These are phyloP conservation scores for Scaptomyza cyrtandrae DNA, from an alignment of 2,888 invertebrate genomes.

Conservation along the genomic window DNA sequence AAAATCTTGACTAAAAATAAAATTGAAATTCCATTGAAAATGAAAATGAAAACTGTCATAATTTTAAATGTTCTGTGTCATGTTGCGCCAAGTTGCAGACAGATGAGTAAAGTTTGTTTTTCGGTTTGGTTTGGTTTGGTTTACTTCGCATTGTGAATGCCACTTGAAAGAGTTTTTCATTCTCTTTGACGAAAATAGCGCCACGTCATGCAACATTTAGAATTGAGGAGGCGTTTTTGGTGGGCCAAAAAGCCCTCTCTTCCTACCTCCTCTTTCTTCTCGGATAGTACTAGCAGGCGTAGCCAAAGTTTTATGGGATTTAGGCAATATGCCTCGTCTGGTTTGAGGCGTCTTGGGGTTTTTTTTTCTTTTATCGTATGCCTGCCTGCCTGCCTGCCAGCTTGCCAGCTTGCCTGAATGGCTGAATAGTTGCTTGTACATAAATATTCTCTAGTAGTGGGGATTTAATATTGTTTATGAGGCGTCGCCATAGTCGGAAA, in stretches of 20 bases:
- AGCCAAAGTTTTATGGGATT: conserved; percentile 65
- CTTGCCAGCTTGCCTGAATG: conserved; percentile 17
- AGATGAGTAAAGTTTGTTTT: conserved; percentile 38
- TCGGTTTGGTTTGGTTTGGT: conserved; percentile 17
- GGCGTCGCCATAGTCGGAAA: conserved; percentile 71
- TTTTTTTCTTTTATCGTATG: conserved; percentile 50
- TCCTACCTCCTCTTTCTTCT: not conserved
- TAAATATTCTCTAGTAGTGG: conserved; percentile 41
- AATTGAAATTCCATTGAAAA: conserved; percentile 66
- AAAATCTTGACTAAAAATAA: conserved; percentile 27
- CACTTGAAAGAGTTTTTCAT: conserved; percentile 65
- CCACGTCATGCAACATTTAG: conserved; percentile 76
- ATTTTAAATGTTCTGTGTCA: conserved; percentile 75
- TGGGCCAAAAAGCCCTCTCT: conserved; percentile 33
- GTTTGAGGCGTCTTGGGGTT: conserved; percentile 36
- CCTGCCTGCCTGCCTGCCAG: conserved; percentile 9
- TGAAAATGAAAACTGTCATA: conserved; percentile 77
- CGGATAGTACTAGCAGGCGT: conserved; percentile 33
- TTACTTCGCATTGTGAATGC: conserved; percentile 39
- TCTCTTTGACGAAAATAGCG: conserved; percentile 67
- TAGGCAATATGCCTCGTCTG: conserved; percentile 49
- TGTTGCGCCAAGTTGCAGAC: conserved; percentile 60
- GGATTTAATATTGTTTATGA: conserved; percentile 79
- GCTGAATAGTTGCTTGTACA: conserved; percentile 16
- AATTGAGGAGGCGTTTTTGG: conserved; percentile 66